phyloP scores from a whole-genome alignment of 2,797 vertebrate species.

The Novumbra hubbsi region DNA sequence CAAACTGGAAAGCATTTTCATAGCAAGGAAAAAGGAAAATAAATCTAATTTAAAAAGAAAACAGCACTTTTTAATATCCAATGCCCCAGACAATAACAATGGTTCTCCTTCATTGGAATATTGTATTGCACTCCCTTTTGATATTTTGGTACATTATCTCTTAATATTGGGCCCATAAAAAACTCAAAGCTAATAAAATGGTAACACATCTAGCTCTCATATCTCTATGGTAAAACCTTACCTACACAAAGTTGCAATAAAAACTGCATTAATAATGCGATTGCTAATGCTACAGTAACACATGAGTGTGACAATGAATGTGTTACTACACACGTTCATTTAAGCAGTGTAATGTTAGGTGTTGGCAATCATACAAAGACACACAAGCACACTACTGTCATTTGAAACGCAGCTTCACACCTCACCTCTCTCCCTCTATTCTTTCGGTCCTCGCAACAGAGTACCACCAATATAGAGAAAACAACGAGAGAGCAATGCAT shows the following conservation, averaged over 20 bases:
- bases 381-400: neutral
- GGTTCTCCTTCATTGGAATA: constrained; percentile 11
- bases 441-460: constrained; percentile 30
- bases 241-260: neutral
- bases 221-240: neutral
- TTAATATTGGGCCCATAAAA: constrained; percentile 64
- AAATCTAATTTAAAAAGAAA: constrained; percentile 15
- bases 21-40: constrained; percentile 24
- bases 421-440: neutral
- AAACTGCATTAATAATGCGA: neutral
- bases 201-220: neutral
- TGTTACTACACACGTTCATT: neutral
- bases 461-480: constrained; percentile 85
- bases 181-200: constrained; percentile 47
- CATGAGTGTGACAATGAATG: neutral
- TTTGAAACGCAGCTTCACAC: neutral
- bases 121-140: constrained; percentile 22
- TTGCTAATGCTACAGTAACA: neutral
- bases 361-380: neutral
- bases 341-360: neutral
- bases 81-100: constrained; percentile 16
- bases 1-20: neutral
- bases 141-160: constrained; percentile 40
- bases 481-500: constrained; percentile 82
- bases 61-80: constrained; percentile 4